Evolutionary conservation across 2,888 invertebrate genomes (phyloP).

Genomic region (Mesoligia furuncula): DNA sequence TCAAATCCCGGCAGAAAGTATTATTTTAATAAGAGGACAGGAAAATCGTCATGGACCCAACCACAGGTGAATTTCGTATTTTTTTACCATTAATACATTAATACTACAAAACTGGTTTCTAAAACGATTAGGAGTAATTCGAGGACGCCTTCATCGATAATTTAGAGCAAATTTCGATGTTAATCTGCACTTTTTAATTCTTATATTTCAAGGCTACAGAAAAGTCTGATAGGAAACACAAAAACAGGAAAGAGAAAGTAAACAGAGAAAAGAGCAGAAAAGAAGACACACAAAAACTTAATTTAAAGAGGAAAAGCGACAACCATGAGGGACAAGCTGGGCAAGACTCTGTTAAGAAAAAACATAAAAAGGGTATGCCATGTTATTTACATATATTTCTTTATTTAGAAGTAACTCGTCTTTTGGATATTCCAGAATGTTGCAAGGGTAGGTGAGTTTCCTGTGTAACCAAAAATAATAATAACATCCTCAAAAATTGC

Average conservation of each 20-base stretch:
- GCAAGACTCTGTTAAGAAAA: constrained; percentile 72
- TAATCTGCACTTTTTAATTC: constrained; percentile 22
- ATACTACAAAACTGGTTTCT: constrained; percentile 41
- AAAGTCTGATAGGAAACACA: constrained; percentile 71
- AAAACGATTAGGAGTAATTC: constrained; percentile 15
- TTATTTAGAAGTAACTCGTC: background rate
- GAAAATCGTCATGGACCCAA: constrained; percentile 86
- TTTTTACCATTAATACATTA: constrained; percentile 43
- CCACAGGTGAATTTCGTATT: constrained; percentile 84
- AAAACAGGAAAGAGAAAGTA: constrained; percentile 74
- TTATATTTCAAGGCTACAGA: constrained; percentile 77
- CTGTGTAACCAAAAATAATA: background rate
- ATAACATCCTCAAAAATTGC: background rate
- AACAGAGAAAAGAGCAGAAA: constrained; percentile 73
- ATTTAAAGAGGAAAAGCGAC: constrained; percentile 82
- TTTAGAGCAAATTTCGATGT: constrained; percentile 1
- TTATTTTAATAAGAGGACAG: constrained; percentile 87
- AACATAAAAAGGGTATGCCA: constrained; percentile 76
- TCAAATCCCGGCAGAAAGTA: constrained; percentile 86
- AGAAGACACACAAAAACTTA: constrained; percentile 75
- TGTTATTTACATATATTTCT: constrained; percentile 24
- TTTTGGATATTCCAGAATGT: background rate
- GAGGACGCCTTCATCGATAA: background rate
- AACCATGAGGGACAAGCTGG: constrained; percentile 68
- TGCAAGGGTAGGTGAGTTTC: background rate